Evolutionary conservation across 2,888 invertebrate species (phyloP), one percentile per base, ranked within the genome.

Genomic region (Polyploca ridens): DNA sequence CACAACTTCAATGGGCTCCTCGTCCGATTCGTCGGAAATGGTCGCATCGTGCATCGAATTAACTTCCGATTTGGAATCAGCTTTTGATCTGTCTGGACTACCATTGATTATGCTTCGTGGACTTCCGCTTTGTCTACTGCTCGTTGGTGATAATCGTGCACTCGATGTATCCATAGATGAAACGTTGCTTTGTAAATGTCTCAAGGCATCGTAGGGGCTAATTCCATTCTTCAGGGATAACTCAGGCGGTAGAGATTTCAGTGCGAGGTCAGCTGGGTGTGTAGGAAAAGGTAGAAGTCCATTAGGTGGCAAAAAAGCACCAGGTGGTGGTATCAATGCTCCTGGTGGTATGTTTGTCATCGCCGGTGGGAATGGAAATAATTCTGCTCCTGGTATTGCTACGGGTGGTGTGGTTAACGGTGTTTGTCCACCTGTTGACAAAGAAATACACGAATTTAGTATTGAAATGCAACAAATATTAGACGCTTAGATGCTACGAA

Each of bases 1-100:
- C 0, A 97, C 97, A 33, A 97, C 97, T 79, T 96, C 97, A 76
- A 96, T 96, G 65, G 96, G 96, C 79, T 96, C 96, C 67, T 96
- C 96, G 61, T 96, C 96, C 0, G 96, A 96, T 69, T 95, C 95
- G 66, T 95, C 96, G 5, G 95, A 95, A 69, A 94, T 94, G 0
- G 95, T 95, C 35, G 95, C 94, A 49, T 95, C 95, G 68, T 95
- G 94, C 13, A 95, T 95, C 13, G 96, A 96, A 81, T 95, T 96
- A 19, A 95, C 95, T 83, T 95, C 95, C 0, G 95, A 94, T 69
- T 95, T 95, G 0, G 94, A 93, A 79, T 95, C 95, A 5, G 89
- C 88, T 85, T 94, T 94, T 11, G 91, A 94, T 78, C 94, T 88
- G 66, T 94, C 94, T 3, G 94, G 94, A 74, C 93, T 89, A 5